These are phyloP conservation scores for Drosophila stalkeri DNA, from an alignment of 2,888 invertebrate species.

Conservation along the genomic window DNA sequence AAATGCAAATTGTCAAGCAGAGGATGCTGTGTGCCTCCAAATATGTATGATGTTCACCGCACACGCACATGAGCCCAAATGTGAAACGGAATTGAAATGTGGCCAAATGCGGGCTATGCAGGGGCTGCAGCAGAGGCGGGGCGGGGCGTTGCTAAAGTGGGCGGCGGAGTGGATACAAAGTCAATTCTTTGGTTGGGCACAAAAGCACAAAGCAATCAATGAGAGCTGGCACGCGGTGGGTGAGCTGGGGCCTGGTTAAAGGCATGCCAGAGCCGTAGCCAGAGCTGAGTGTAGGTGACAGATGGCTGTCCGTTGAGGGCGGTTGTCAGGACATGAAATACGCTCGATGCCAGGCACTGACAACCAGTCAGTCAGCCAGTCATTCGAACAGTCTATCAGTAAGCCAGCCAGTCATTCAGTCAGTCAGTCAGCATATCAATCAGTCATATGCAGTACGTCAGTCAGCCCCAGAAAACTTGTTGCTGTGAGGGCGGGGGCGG, in stretches of 20 bases:
- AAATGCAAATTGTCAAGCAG: constrained; percentile 72
- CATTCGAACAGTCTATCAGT: constrained; percentile 20
- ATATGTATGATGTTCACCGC: background rate
- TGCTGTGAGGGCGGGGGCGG: constrained; percentile 15
- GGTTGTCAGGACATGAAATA: constrained; percentile 47
- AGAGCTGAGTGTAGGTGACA: background rate
- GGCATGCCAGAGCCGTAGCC: too few species aligned
- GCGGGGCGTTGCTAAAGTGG: background rate
- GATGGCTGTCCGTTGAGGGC: constrained; percentile 1
- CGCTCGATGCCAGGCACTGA: constrained; percentile 35
- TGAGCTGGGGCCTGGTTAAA: background rate
- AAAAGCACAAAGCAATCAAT: constrained; percentile 59
- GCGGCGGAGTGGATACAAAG: constrained; percentile 6
- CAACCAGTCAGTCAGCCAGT: constrained; percentile 33
- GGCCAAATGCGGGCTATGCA: background rate
- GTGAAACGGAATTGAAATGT: constrained; percentile 53
- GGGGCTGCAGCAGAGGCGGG: background rate
- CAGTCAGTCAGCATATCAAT: constrained; percentile 8
- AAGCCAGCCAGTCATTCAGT: constrained; percentile 21
- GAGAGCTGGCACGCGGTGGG: background rate
- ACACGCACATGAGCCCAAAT: constrained; percentile 43
- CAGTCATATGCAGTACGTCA: constrained; percentile 28
- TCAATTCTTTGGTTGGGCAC: constrained; percentile 16
- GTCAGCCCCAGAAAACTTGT: constrained; percentile 31
- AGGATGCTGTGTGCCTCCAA: constrained; percentile 21